These are phyloP conservation scores for Lasioglossum lativentre DNA, from an alignment of 2,888 invertebrate species.

Conservation along the genomic window DNA sequence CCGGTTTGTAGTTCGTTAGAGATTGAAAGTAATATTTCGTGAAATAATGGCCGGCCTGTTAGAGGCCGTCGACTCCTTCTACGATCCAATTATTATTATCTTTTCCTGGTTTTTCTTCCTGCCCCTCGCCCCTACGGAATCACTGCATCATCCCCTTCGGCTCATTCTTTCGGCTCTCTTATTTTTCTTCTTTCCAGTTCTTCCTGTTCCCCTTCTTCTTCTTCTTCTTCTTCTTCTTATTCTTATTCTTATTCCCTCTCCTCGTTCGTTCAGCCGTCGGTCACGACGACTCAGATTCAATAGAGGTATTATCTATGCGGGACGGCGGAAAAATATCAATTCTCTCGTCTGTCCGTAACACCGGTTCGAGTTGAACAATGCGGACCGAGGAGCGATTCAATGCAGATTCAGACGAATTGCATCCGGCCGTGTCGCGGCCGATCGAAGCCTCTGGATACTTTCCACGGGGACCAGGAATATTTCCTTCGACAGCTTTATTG, in stretches of 20 bases:
- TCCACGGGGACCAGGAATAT: slow-evolving; percentile 42
- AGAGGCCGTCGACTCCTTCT: slow-evolving; percentile 60
- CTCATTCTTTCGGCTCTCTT: slow-evolving; percentile 5
- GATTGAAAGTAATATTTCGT: slow-evolving; percentile 68
- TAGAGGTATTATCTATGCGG: slow-evolving; percentile 70
- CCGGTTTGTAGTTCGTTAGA: slow-evolving; percentile 65
- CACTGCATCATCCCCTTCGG: background rate
- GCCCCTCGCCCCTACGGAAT: background rate
- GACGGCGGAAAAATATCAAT: slow-evolving; percentile 73
- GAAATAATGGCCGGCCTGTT: slow-evolving; percentile 70
- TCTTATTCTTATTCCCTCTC: background rate
- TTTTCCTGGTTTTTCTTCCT: slow-evolving; percentile 37
- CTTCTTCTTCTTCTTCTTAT: background rate
- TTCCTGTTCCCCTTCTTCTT: background rate
- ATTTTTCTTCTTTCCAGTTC: slow-evolving; percentile 1
- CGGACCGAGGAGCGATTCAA: slow-evolving; percentile 68
- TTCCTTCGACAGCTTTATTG: slow-evolving; percentile 59
- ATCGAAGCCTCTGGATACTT: slow-evolving; percentile 52
- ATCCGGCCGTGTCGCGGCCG: slow-evolving; percentile 63
- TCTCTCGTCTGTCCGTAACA: slow-evolving; percentile 70
- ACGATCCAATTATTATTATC: slow-evolving; percentile 75
- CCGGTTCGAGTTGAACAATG: slow-evolving; percentile 67
- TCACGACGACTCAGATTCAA: slow-evolving; percentile 66
- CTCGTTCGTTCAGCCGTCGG: slow-evolving; percentile 40
- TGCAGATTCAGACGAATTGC: slow-evolving; percentile 75